phyloP scores from a whole-genome alignment of 2,797 vertebrate genomes.

The Enteromius trimaculatus region DNA sequence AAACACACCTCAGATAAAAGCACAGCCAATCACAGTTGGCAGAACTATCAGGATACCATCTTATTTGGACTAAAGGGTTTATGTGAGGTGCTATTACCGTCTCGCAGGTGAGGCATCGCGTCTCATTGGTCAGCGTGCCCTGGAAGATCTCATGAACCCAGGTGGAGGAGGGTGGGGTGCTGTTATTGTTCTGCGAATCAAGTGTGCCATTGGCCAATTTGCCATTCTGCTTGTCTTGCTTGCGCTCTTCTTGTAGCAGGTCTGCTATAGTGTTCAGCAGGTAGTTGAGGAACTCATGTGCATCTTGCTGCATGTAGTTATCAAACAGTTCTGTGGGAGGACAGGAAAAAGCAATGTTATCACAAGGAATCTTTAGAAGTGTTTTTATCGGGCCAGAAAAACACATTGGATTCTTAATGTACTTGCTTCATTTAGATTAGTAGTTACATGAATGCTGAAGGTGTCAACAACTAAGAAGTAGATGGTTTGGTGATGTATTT shows the following conservation, averaged over 20 bases:
- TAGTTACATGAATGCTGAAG: background rate
- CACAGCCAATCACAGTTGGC: conserved; percentile 66
- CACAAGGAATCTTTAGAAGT: background rate
- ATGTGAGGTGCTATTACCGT: conserved; percentile 78
- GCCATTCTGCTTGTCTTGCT: conserved; percentile 95
- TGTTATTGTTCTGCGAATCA: conserved; percentile 94
- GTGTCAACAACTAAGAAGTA: background rate
- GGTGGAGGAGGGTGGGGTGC: conserved; percentile 88
- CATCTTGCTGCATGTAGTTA: conserved; percentile 99
- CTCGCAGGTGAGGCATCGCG: conserved; percentile 98
- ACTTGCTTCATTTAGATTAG: background rate
- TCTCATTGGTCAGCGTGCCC: conserved; percentile 98
- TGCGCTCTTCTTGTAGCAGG: conserved; percentile 96
- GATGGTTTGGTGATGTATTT: background rate
- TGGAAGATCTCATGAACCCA: conserved; percentile 99
- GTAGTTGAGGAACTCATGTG: conserved; percentile 98
- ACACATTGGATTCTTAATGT: too few relatives aligned
- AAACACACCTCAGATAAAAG: conserved; percentile 21
- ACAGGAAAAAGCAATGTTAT: background rate
- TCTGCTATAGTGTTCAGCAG: conserved; percentile 97
- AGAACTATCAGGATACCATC: conserved; percentile 49
- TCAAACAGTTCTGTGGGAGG: conserved; percentile 90
- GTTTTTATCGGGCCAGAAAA: background rate
- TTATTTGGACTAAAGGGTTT: background rate
- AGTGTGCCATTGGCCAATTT: conserved; percentile 87